Base-by-base conservation (phyloP, 2,888 invertebrate species). In the Elegia similella region DNA sequence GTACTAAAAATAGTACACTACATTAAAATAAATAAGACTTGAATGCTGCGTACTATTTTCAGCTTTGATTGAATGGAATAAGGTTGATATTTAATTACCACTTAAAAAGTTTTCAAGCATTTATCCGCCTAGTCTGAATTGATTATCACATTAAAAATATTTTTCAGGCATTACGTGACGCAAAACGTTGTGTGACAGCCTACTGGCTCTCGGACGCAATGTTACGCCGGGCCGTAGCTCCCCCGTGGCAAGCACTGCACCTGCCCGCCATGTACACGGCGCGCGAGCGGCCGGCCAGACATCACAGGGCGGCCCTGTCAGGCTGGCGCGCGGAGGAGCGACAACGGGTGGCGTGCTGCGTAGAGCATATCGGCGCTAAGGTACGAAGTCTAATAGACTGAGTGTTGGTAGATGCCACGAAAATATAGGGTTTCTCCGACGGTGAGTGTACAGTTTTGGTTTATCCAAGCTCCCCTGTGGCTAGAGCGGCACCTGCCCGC, bases 191-290 rank as follows among this genome's bases (percentile, higher is more conserved):
- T 70, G 95, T 97, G 43, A 96, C 96, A 3, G 95, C 96, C n/a
- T 95, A 95, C 85, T 97, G 97, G 97, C 91, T 99, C 34, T 98
- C 96, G 60, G 99, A 99, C 83, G 96, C 97, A 6, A 94, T 99
- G 72, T 81, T 94, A 17, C 95, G 96, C 52, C 96, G 97, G 69
- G 96, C 96, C 72, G 95, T 99, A 70, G 86, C 95, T 55, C 97
- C 98, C 0, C 99, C 99, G 0, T 98, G 97, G 96, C 96, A 97
- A 72, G 97, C 98, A 10, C 90, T 98, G 48, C 99, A 99, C 86
- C 93, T 99, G 69, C 99, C 99, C 8, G 93, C 94, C 58, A 94
- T 95, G 71, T 93, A 89, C 72, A 92, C 92, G 57, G 92, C 93
- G 17, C 92, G 94, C 38, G 96, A 96, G 62, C 92, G 95, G 2